Evolutionary conservation across 2,113 vertebrate genomes (phyloP), one percentile per base, ranked within the genome.

Genomic region (Aix galericulata): DNA sequence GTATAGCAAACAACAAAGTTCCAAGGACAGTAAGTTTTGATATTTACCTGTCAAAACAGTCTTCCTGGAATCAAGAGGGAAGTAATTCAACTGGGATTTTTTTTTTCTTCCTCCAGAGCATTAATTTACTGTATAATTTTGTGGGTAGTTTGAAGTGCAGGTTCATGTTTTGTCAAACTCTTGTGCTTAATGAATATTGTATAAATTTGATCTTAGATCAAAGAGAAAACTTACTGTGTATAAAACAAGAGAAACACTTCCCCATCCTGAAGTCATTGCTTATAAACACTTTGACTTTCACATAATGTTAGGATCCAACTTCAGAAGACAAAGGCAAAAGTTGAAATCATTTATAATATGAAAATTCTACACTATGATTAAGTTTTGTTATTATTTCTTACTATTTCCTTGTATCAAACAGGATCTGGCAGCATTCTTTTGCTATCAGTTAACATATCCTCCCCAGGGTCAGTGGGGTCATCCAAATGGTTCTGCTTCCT

Each of bases 101-200:
- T 69, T 69, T 62, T 73, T 93, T 89, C 27, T 76, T 93, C 27
- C 64, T 86, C 74, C 66, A 78, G 38, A 92, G 13, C 29, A 93
- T 86, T 83, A 82, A 76, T 90, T 91, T 95, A 91, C 44, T 6
- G 4, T 55, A n/a, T n/a, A 86, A 88, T 94, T 90, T 92, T 80
- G 60, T 86, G 72, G 69, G 25, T 79, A 86, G 79, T 53, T 89
- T 91, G 84, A 97, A 85, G 32, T 75, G 59, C 11, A 77, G 6
- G 67, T 72, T 94, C 66, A 36, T 82, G 55, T 87, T 95, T 56
- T 53, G 74, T 80, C 63, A 91, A 91, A 93, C 6, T 29, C 36
- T 75, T 86, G 88, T 72, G n/a, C 83, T 95, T 95, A 82, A 94
- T 91, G 48, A 72, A 42, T 90, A 44, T 62, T 86, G 71, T 63